A percentile compares a stretch with the other conserved stretches of the same genome.
phyloP scores from a whole-genome alignment of 2,113 vertebrate species.

The Oncorhynchus clarkii region DNA sequence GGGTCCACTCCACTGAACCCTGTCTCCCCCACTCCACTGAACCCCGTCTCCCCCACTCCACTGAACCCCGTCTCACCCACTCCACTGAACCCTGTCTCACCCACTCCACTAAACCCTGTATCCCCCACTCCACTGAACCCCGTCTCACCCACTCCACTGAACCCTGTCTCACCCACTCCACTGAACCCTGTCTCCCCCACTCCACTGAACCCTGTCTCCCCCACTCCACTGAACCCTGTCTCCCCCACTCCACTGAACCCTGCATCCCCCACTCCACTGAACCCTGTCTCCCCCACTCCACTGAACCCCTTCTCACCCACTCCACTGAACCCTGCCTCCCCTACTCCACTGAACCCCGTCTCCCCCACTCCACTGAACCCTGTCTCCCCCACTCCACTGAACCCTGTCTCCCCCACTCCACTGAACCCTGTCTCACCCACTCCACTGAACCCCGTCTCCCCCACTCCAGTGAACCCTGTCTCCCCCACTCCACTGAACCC shows the following conservation, averaged over 20 bases:
- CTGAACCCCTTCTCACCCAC: conserved; percentile 46
- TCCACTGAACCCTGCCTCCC: conserved; percentile 40
- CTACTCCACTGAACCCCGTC: too few species aligned
- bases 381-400: too few species aligned
- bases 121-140: conserved; percentile 69
- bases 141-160: conserved; percentile 23
- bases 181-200: conserved; percentile 73
- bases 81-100: conserved; percentile 32
- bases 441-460: too few species aligned
- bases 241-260: conserved; percentile 6
- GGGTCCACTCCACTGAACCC: too few species aligned
- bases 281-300: not conserved
- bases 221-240: conserved; percentile 13
- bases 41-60: conserved; percentile 62
- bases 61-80: conserved; percentile 10
- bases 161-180: not conserved
- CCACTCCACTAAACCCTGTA: conserved; percentile 47
- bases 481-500: too few species aligned
- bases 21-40: too few species aligned
- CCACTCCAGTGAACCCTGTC: too few species aligned
- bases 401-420: too few species aligned
- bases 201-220: conserved; percentile 48
- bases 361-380: too few species aligned
- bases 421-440: too few species aligned
- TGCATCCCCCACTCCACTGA: not conserved